phyloP scores from a whole-genome alignment of 2,113 vertebrate genomes.

The Saimiri boliviensis region DNA sequence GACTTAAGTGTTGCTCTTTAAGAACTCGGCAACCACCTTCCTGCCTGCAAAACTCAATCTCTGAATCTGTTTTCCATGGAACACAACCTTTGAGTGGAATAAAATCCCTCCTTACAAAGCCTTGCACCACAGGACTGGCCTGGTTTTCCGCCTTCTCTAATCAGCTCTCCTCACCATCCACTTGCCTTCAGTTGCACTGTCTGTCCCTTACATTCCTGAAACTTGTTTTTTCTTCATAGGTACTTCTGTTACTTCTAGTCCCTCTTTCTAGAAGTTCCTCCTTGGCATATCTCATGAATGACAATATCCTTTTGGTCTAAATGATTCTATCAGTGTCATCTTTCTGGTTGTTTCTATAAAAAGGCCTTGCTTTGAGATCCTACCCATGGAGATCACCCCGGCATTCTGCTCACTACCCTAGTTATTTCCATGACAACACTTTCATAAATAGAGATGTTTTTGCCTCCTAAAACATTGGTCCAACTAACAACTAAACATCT shows the following conservation, averaged over 20 bases:
- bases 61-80: neutral
- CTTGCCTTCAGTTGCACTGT: neutral
- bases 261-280: neutral
- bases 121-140: accelerated
- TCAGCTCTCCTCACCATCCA: neutral
- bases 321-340: neutral
- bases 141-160: neutral
- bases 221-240: neutral
- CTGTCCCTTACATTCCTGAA: neutral
- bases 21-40: neutral
- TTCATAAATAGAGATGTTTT: neutral
- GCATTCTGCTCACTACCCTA: neutral
- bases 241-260: neutral
- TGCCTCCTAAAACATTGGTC: neutral
- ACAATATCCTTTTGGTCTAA: neutral
- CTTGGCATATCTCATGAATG: neutral
- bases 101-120: neutral
- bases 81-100: neutral
- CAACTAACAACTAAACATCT: neutral
- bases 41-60: neutral
- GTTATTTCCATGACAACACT: neutral
- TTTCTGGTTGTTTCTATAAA: neutral
- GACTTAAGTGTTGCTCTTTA: neutral
- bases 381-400: neutral
- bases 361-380: neutral